Evolutionary conservation across 2,888 invertebrate species (phyloP).

Genomic region (Thysanoteuthis rhombus): DNA sequence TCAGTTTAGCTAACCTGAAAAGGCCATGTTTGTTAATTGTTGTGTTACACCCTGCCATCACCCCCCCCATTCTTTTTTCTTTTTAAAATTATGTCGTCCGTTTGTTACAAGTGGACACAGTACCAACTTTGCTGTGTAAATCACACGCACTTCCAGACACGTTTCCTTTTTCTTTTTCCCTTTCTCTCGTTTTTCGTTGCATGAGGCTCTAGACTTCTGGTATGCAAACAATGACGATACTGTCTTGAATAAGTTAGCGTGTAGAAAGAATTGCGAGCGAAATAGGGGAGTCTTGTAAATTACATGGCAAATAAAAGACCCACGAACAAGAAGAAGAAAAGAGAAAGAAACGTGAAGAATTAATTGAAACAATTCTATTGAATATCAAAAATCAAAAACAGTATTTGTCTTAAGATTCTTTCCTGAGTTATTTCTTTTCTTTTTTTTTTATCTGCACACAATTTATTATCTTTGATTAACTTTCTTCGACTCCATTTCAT

Average conservation of each 20-base stretch:
- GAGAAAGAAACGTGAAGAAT: background rate
- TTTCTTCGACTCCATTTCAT: too few relatives aligned
- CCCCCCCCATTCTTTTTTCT: background rate
- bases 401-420: background rate
- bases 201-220: background rate
- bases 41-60: background rate
- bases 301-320: background rate
- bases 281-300: background rate
- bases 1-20: background rate
- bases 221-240: background rate
- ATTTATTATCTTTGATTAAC: too few relatives aligned
- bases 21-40: background rate
- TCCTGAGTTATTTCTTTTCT: background rate
- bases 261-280: background rate
- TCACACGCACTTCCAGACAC: background rate
- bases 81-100: background rate
- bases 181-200: background rate
- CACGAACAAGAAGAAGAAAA: background rate
- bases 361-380: background rate
- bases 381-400: background rate
- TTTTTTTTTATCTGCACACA: background rate
- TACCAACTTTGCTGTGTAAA: background rate
- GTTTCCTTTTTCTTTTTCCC: too few relatives aligned
- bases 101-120: background rate
- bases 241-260: background rate